Conservation (phyloP, 2,113 vertebrate genomes). For the Tursiops truncatus region DNA sequence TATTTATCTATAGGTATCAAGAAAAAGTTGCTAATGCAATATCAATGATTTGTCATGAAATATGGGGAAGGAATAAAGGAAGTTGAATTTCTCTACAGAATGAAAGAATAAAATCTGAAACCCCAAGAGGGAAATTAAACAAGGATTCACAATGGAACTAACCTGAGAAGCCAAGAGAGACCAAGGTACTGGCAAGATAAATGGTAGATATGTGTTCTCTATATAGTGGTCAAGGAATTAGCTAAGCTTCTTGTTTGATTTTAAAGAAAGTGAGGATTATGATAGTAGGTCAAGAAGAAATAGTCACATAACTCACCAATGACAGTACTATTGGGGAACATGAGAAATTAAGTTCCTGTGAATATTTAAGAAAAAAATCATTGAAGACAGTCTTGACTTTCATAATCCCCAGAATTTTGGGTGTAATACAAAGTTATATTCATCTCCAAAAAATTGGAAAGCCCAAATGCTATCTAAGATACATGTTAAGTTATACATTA, state of each 20-base stretch:
- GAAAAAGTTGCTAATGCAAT: not conserved
- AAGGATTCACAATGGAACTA: not conserved
- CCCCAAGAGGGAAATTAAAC: not conserved
- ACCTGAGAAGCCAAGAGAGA: not conserved
- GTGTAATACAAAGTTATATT: not conserved
- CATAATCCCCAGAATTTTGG: not conserved
- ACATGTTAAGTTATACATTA: not conserved
- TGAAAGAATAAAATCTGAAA: not conserved
- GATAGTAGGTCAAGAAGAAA: not conserved
- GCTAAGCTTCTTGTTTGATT: not conserved
- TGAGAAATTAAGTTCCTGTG: not conserved
- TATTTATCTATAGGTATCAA: not conserved
- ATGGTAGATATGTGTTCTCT: not conserved
- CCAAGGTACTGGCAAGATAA: not conserved
- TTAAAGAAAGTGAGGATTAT: not conserved
- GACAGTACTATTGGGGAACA: not conserved
- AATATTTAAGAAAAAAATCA: not conserved
- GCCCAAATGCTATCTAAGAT: not conserved
- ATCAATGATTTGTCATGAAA: not conserved
- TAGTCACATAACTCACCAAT: not conserved
- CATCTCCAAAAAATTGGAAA: not conserved
- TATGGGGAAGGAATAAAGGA: not conserved
- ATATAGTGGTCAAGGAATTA: not conserved
- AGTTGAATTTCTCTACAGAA: not conserved
- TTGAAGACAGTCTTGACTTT: not conserved